phyloP scores from a whole-genome alignment of 1,140 invertebrate genomes.

The Calephelis virginiensis region DNA sequence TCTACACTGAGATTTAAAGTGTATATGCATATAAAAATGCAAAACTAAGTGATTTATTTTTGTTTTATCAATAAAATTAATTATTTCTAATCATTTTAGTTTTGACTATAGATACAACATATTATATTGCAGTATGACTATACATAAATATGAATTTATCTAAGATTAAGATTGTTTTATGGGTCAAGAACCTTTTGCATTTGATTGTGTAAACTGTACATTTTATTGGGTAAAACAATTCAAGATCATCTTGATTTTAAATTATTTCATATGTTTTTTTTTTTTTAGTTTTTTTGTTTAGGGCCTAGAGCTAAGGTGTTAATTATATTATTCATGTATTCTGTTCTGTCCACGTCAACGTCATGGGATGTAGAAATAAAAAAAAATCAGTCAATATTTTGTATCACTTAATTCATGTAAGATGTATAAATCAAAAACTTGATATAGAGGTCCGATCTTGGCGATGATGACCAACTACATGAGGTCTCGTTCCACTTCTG shows the following conservation, averaged over 20 bases:
- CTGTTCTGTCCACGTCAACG: too few relatives aligned
- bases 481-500: too few relatives aligned
- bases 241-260: background rate
- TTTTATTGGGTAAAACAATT: background rate
- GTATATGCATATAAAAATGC: background rate
- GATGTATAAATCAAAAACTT: too few relatives aligned
- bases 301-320: too few relatives aligned
- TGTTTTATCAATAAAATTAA: background rate
- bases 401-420: too few relatives aligned
- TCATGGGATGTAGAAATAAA: too few relatives aligned
- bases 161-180: constrained; percentile 11
- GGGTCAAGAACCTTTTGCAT: constrained; percentile 10
- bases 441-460: too few relatives aligned
- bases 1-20: background rate
- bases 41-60: background rate
- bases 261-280: too few relatives aligned
- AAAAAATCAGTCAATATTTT: too few relatives aligned
- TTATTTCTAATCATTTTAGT: background rate
- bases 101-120: constrained; percentile 6
- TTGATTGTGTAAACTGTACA: background rate
- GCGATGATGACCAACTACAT: too few relatives aligned
- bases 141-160: background rate
- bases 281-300: too few relatives aligned
- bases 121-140: background rate
- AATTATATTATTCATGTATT: too few relatives aligned